Conservation (phyloP, 2,888 invertebrate genomes). For the Baccha elongata region DNA sequence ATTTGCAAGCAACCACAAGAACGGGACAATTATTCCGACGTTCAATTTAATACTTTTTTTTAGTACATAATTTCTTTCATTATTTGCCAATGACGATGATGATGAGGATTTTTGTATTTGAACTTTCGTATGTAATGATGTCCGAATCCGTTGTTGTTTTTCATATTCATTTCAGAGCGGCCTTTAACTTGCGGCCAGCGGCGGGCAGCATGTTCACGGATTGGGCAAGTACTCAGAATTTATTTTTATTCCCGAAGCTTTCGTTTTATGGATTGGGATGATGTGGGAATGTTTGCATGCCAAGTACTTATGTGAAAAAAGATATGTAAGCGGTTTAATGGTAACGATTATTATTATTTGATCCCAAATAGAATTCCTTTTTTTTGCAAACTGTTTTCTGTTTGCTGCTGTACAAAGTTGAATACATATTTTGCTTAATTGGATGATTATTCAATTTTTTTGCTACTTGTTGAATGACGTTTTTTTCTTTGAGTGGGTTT, state of each 20-base stretch:
- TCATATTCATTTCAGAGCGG: no score
- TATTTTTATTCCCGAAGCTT: slow-evolving; percentile 55
- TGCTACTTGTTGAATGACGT: slow-evolving; percentile 40
- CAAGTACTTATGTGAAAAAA: no score
- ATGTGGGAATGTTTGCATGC: background rate
- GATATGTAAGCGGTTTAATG: slow-evolving; percentile 55
- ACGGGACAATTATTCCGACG: slow-evolving; percentile 50
- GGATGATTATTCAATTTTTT: slow-evolving; percentile 58
- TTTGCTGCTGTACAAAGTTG: background rate
- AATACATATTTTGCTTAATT: slow-evolving; percentile 42
- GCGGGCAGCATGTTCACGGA: slow-evolving; percentile 46
- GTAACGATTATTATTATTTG: slow-evolving; percentile 61
- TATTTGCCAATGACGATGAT: slow-evolving; percentile 41
- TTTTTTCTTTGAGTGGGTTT: no score
- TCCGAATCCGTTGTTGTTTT: slow-evolving; percentile 49
- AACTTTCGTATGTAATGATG: slow-evolving; percentile 59
- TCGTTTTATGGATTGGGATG: slow-evolving; percentile 37
- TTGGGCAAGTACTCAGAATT: slow-evolving; percentile 53
- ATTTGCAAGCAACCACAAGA: slow-evolving; percentile 58
- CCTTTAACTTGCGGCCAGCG: no score
- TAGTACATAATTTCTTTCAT: slow-evolving; percentile 26
- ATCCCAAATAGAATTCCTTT: background rate
- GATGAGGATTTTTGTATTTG: slow-evolving; percentile 54
- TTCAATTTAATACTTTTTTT: slow-evolving; percentile 57
- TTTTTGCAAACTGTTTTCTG: background rate